phyloP scores from a whole-genome alignment of 2,888 invertebrate species.

The Copidosoma aretas region DNA sequence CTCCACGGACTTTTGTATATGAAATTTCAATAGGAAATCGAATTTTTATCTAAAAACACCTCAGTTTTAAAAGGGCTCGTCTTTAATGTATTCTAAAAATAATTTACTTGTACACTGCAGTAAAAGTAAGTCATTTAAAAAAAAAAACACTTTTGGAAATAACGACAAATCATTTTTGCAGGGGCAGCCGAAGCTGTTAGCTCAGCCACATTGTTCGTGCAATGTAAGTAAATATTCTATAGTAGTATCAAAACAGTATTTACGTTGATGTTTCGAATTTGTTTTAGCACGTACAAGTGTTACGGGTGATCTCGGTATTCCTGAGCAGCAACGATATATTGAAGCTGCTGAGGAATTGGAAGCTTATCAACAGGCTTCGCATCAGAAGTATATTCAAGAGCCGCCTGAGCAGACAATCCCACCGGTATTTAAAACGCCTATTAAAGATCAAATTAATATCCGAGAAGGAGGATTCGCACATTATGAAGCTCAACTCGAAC shows the following conservation, averaged over 20 bases:
- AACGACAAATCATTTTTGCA: too few relatives aligned
- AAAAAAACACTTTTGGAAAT: too few relatives aligned
- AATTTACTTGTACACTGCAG: too few relatives aligned
- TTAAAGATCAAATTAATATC: slow-evolving; percentile 84
- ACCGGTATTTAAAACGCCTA: slow-evolving; percentile 88
- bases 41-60: too few relatives aligned
- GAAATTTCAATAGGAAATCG: too few relatives aligned
- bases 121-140: too few relatives aligned
- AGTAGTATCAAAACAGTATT: too few relatives aligned
- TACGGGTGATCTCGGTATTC: slow-evolving; percentile 85
- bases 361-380: slow-evolving; percentile 83
- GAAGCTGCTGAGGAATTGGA: slow-evolving; percentile 91
- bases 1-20: too few relatives aligned
- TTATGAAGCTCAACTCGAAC: slow-evolving; percentile 93
- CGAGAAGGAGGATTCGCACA: slow-evolving; percentile 94
- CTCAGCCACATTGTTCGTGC: slow-evolving; percentile 77
- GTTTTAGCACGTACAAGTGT: slow-evolving; percentile 75
- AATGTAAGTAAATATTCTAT: slow-evolving; percentile 69
- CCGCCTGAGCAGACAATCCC: slow-evolving; percentile 79
- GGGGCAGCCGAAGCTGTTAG: slow-evolving; percentile 70
- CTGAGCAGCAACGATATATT: slow-evolving; percentile 89
- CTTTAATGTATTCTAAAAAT: too few relatives aligned
- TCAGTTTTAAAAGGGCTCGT: too few relatives aligned
- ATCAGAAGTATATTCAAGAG: slow-evolving; percentile 81
- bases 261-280: neutral